Conservation (phyloP, 2,888 invertebrate genomes). For the Troglohyphantes excavatus region DNA sequence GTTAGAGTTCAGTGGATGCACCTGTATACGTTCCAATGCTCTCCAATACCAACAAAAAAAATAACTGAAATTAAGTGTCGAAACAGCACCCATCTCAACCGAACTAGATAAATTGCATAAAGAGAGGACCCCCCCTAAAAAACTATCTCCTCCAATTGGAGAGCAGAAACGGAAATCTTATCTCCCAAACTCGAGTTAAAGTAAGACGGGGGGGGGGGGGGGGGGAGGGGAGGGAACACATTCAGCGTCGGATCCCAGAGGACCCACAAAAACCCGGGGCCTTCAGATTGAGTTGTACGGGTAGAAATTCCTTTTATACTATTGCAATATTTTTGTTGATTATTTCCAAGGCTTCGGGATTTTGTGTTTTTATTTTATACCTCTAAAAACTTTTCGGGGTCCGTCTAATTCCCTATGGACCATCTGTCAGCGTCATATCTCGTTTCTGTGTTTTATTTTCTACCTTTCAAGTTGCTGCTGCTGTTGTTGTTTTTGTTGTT, state of each 20-base stretch:
- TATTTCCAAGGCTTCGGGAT: not conserved
- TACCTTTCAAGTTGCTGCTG: slow-evolving; percentile 11
- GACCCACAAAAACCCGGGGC: slow-evolving; percentile 17
- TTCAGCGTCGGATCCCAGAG: slow-evolving; percentile 40
- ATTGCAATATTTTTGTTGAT: slow-evolving; percentile 14
- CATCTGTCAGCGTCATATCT: slow-evolving; percentile 67
- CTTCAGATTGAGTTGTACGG: slow-evolving; percentile 50
- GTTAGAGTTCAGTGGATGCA: too few species aligned
- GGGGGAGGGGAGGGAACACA: too few species aligned
- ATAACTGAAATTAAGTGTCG: slow-evolving; percentile 14
- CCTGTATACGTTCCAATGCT: too few species aligned
- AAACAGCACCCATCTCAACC: not conserved
- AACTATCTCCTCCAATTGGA: slow-evolving; percentile 42
- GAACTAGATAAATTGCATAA: not conserved
- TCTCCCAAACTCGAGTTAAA: slow-evolving; percentile 27
- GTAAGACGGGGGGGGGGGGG: slow-evolving; percentile 27
- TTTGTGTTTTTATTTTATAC: slow-evolving; percentile 28
- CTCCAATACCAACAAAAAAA: too few species aligned
- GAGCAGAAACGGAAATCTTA: slow-evolving; percentile 9
- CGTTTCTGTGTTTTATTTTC: slow-evolving; percentile 64
- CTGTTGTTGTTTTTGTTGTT: slow-evolving; percentile 15
- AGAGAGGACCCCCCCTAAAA: not conserved
- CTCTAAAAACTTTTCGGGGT: slow-evolving; percentile 46
- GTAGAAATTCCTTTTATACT: slow-evolving; percentile 28
- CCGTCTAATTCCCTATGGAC: slow-evolving; percentile 40